Base-by-base conservation (phyloP, 2,797 vertebrate species). In the Gastrophryne carolinensis region DNA sequence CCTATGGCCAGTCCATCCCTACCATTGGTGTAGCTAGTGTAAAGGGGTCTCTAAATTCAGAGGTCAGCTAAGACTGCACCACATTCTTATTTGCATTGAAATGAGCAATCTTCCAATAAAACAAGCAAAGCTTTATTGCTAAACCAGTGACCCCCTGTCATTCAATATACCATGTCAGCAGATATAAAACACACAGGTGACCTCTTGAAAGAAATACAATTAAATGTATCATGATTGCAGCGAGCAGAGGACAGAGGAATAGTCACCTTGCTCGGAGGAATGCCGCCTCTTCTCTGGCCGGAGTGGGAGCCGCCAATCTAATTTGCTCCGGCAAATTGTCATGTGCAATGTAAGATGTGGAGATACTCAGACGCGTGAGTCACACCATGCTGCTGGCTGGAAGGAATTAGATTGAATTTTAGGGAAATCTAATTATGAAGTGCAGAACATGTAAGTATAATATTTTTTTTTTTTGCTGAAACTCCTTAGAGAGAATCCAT, bases 351-450 rank as follows among this genome's bases (percentile, higher is more conserved):
- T 39, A 26, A 61, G 57, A 35, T n/a, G 17, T 4, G 17, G 29
- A 32, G 24, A 65, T 57, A 37, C 58, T 64, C 26, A 37, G 15
- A 70, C 23, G 58, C 56, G 49, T 77, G 74, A 77, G 66, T 77
- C 74, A 77, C 47, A 63, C 44, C 23, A 26, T 2, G 58, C 66
- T 56, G 27, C 26, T 70, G 34, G 66, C 58, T 21, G 41, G 41
- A 3, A 54, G 12, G 15, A 58, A 75, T 64, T 32, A 64, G 49
- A 77, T 64, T 69, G 44, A 17, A 39, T 52, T 34, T 56, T 37
- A 32, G 58, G 37, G 21, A 13, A 77, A 77, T 77, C 49, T 49
- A 57, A 76, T 76, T 76, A 76, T 35, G 37, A 47, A 56, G 9
- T 17, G 13, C 9, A 69, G 37, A 69, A 39, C 26, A 54, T 71